Conservation (phyloP, 64 coral and sea anemone genomes). For the Cladopsammia gracilis region DNA sequence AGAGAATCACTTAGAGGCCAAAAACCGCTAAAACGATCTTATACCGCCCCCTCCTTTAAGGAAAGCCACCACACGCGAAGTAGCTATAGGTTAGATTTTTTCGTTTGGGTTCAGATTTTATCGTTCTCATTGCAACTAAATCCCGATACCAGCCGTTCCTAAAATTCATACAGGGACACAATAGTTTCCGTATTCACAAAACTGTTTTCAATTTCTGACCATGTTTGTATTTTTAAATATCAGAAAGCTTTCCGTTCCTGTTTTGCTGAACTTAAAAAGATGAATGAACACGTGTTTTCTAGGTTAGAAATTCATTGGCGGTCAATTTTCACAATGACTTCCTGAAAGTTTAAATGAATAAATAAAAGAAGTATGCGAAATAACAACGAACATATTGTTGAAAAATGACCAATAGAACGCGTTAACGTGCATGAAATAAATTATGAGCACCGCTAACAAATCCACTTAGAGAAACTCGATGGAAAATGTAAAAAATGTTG, state of each 20-base stretch:
- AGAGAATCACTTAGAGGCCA: background rate
- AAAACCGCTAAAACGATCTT: slow-evolving; percentile 12
- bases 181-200: background rate
- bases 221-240: no score
- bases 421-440: background rate
- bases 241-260: no score
- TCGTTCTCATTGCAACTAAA: background rate
- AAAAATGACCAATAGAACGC: background rate
- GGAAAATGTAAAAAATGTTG: slow-evolving; percentile 36
- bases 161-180: background rate
- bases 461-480: background rate
- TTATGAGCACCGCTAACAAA: background rate
- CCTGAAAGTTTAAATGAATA: background rate
- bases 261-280: no score
- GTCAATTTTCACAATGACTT: background rate
- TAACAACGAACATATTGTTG: background rate
- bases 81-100: background rate
- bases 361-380: background rate
- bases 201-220: no score
- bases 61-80: slow-evolving; percentile 3
- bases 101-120: background rate
- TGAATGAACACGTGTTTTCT: background rate
- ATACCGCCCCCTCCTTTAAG: background rate
- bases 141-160: background rate
- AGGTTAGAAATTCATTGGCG: background rate